Base-by-base conservation (phyloP, 1,140 invertebrate genomes). In the Augochlora pura region DNA sequence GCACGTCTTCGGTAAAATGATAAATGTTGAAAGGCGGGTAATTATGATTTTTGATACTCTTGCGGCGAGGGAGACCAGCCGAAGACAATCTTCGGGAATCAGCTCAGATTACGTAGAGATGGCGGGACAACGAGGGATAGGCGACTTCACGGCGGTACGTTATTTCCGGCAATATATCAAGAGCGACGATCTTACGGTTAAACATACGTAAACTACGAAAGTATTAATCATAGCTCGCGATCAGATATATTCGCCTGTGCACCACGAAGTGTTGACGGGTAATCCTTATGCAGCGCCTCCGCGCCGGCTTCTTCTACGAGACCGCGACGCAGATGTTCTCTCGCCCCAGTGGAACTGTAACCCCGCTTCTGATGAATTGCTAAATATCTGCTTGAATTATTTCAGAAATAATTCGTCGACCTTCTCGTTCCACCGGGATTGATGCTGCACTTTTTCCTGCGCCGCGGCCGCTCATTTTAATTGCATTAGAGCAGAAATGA, bases 141-240 rank as follows among this genome's bases (percentile, higher is more conserved):
- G 57, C 65, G 66, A 73, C 69, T 54, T 46, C 63, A 60, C 21
- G 62, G n/a, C 52, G 18, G 49, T 46, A 42, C 63, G 70, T 74
- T 74, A 66, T 74, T 59, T 74, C 71, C 70, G 63, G 18, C 65
- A 65, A 66, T 74, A 66, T 73, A 79, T 79, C 77, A 79, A 62
- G 70, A n/a, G 71, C 70, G 71, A 74, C 71, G 25, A 79, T 79
- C 62, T 73, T 42, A 27, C 16, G 63, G 54, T 66, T 23, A 79
- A 74, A 65, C 77, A 46, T 66, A 67, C 62, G 49, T 42, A 60
- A 73, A 79, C 70, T 49, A 67, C 25, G 63, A 74, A 74, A 49
- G 39, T 79, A 79, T 74, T 79, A 73, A 79, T 73, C 77, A 73
- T 62, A 67, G 60, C 27, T n/a, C 25, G 52, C 42, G 62, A 71